A percentile compares a stretch with the other conserved stretches of the same genome.
These are phyloP conservation scores for Alviniconcha marisindica DNA, from an alignment of 1,140 invertebrate species.

Conservation along the genomic window DNA sequence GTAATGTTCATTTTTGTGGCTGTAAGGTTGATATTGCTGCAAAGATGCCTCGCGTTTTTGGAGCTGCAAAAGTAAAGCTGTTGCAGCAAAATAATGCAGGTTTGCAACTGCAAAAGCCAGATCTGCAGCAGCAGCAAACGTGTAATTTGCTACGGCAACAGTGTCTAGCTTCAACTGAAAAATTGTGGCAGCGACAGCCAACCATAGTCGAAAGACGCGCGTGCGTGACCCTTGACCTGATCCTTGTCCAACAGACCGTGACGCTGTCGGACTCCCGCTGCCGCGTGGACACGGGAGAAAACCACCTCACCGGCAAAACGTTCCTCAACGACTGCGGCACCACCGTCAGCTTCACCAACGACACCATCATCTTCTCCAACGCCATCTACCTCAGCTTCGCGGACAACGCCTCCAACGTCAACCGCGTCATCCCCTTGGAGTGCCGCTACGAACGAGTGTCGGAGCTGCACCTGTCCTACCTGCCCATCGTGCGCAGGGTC, in stretches of 20 bases:
- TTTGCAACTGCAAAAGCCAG: too few species aligned
- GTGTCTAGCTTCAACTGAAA: too few species aligned
- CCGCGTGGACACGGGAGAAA: background rate
- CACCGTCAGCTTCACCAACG: slow-evolving; percentile 4
- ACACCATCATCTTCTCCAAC: slow-evolving; percentile 10
- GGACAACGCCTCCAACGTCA: background rate
- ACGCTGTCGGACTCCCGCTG: slow-evolving; percentile 11
- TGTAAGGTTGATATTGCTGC: too few species aligned
- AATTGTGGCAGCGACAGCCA: too few species aligned
- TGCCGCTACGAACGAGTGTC: slow-evolving; percentile 3
- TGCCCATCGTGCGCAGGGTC: background rate
- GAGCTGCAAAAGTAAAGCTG: too few species aligned
- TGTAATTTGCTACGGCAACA: too few species aligned
- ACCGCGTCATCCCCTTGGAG: background rate
- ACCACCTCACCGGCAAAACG: background rate
- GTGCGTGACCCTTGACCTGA: too few species aligned
- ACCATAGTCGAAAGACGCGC: too few species aligned
- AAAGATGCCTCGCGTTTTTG: too few species aligned
- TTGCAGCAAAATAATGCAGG: too few species aligned
- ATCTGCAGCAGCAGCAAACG: too few species aligned
- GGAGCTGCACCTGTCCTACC: background rate
- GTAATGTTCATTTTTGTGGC: too few species aligned
- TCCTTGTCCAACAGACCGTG: background rate
- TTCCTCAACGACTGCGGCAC: slow-evolving; percentile 16
- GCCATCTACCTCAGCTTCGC: background rate